These are phyloP conservation scores for Oryzias celebensis DNA, from an alignment of 2,113 vertebrate genomes.

Conservation along the genomic window DNA sequence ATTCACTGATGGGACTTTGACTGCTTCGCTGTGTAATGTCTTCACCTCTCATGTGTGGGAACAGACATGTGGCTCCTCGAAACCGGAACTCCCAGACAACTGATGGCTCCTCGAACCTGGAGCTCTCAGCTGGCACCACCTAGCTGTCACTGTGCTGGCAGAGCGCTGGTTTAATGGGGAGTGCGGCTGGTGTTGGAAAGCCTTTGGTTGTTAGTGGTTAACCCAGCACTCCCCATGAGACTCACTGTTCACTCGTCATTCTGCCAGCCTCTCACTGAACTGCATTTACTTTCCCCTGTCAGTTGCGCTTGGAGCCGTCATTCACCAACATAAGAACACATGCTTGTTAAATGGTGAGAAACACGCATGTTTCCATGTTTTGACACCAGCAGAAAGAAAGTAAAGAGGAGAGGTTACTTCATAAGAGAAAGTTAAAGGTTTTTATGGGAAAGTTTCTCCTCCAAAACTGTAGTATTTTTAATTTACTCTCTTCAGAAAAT, in stretches of 20 bases:
- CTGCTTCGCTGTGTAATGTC: no score
- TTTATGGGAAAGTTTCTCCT: no score
- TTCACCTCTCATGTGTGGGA: no score
- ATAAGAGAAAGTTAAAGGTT: no score
- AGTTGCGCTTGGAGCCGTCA: conserved; percentile 51
- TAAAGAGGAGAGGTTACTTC: neutral
- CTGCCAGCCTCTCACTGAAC: conserved; percentile 52
- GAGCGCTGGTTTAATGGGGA: conserved; percentile 51
- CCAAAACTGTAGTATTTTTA: no score
- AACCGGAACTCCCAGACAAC: neutral
- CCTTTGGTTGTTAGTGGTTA: conserved; percentile 69
- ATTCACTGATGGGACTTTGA: no score
- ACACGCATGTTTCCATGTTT: conserved; percentile 41
- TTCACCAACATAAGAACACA: conserved; percentile 37
- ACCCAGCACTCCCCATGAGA: conserved; percentile 58
- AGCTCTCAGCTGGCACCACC: conserved; percentile 58
- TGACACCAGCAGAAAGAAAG: conserved; percentile 20
- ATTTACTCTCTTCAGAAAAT: no score
- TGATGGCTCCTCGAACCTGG: conserved; percentile 46
- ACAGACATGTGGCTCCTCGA: no score
- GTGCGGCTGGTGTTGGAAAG: conserved; percentile 58
- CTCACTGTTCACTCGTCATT: conserved; percentile 44
- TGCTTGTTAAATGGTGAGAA: conserved; percentile 39
- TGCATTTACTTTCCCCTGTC: conserved; percentile 59
- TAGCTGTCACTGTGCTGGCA: conserved; percentile 56